Evolutionary conservation across 2,113 vertebrate species (phyloP).

Genomic region (Salvelinus namaycush): DNA sequence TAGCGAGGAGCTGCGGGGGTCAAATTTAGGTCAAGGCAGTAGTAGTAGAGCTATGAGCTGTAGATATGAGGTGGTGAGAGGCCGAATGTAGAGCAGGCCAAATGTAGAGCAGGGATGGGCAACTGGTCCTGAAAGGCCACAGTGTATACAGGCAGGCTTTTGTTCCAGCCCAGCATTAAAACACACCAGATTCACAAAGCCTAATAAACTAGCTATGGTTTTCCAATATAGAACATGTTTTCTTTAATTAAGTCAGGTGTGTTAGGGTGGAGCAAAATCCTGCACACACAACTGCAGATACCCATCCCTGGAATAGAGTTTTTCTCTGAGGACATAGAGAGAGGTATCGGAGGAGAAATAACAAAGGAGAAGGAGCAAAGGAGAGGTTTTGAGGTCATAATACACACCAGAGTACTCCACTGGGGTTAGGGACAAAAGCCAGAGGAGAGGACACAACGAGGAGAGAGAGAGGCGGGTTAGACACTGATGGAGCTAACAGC

Average conservation of each 20-base stretch:
- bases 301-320: too few relatives aligned
- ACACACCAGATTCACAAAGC: too few relatives aligned
- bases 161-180: too few relatives aligned
- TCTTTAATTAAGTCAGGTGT: too few relatives aligned
- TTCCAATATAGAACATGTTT: too few relatives aligned
- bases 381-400: conserved; percentile 82
- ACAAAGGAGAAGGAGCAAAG: conserved; percentile 6
- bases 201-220: too few relatives aligned
- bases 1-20: not conserved
- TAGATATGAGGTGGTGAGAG: not conserved
- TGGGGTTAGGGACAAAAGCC: conserved; percentile 87
- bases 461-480: conserved; percentile 79
- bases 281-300: too few relatives aligned
- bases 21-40: conserved; percentile 4
- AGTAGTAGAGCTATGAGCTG: not conserved
- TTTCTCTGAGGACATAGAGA: not conserved
- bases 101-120: not conserved
- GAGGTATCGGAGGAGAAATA: not conserved
- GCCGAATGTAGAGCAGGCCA: not conserved
- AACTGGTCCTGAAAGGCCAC: too few relatives aligned
- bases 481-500: conserved; percentile 14
- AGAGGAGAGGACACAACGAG: conserved; percentile 82
- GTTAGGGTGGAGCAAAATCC: too few relatives aligned
- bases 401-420: conserved; percentile 99
- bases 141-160: too few relatives aligned